phyloP scores from a whole-genome alignment of 2,113 vertebrate species.

The Megaleporinus macrocephalus region DNA sequence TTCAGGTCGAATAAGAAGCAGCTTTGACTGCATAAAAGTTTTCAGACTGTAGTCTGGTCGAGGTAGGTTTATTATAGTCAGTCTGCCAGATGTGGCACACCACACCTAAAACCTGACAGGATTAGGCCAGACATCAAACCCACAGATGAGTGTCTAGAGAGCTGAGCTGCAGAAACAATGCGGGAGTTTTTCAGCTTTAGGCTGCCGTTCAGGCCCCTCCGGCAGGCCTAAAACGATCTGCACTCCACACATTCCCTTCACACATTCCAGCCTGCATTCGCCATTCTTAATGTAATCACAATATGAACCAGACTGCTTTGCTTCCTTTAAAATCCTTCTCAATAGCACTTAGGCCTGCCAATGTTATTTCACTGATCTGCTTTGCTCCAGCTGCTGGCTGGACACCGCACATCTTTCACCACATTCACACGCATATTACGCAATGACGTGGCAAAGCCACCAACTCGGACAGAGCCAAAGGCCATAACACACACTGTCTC shows the following conservation, averaged over 20 bases:
- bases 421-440: slow-evolving; percentile 38
- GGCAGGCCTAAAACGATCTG: slow-evolving; percentile 42
- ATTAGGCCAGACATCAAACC: slow-evolving; percentile 25
- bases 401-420: slow-evolving; percentile 28
- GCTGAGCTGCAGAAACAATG: slow-evolving; percentile 17
- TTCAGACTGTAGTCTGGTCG: background rate
- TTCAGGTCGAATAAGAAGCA: background rate
- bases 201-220: slow-evolving; percentile 8
- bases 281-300: slow-evolving; percentile 41
- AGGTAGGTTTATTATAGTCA: slow-evolving; percentile 4
- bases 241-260: slow-evolving; percentile 44
- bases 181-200: slow-evolving; percentile 22
- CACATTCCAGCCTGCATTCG: slow-evolving; percentile 42
- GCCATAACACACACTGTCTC: slow-evolving; percentile 10
- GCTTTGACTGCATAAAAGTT: background rate
- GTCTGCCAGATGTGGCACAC: slow-evolving; percentile 8
- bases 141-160: slow-evolving; percentile 25
- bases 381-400: slow-evolving; percentile 14
- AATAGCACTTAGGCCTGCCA: slow-evolving; percentile 27
- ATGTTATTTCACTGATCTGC: slow-evolving; percentile 35
- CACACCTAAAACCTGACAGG: slow-evolving; percentile 4
- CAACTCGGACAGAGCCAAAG: slow-evolving; percentile 8
- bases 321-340: slow-evolving; percentile 41
- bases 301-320: slow-evolving; percentile 35
- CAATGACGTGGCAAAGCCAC: slow-evolving; percentile 35